Evolutionary conservation across 2,113 vertebrate species (phyloP).

Genomic region (Panurus biarmicus): DNA sequence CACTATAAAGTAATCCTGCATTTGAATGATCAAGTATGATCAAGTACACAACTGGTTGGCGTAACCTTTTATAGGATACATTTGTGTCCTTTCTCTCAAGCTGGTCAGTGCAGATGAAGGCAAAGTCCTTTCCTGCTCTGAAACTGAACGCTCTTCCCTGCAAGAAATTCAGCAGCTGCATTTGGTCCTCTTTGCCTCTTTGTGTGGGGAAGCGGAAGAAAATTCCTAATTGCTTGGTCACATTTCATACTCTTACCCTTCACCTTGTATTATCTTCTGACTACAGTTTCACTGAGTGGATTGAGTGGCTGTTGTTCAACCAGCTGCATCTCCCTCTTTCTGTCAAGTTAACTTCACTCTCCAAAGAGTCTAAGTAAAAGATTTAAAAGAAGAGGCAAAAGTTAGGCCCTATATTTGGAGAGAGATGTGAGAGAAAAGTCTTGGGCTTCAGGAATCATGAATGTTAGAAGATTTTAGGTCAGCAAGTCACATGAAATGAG

Average conservation of each 20-base stretch:
- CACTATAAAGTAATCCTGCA: background rate
- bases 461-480: background rate
- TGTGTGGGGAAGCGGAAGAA: background rate
- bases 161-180: background rate
- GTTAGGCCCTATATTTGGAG: background rate
- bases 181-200: background rate
- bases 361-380: background rate
- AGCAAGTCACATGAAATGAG: background rate
- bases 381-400: background rate
- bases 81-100: background rate
- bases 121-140: background rate
- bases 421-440: background rate
- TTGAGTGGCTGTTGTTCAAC: background rate
- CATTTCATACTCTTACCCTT: background rate
- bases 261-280: background rate
- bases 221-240: background rate
- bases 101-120: background rate
- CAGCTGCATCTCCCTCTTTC: background rate
- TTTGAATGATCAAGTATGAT: background rate
- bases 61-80: background rate
- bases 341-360: background rate
- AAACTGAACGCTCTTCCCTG: background rate
- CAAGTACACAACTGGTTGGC: rapidly evolving
- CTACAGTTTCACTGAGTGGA: background rate
- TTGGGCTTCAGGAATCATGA: background rate